Base-by-base conservation (phyloP, 2,113 vertebrate species). In the Aspidoscelis tigris region DNA sequence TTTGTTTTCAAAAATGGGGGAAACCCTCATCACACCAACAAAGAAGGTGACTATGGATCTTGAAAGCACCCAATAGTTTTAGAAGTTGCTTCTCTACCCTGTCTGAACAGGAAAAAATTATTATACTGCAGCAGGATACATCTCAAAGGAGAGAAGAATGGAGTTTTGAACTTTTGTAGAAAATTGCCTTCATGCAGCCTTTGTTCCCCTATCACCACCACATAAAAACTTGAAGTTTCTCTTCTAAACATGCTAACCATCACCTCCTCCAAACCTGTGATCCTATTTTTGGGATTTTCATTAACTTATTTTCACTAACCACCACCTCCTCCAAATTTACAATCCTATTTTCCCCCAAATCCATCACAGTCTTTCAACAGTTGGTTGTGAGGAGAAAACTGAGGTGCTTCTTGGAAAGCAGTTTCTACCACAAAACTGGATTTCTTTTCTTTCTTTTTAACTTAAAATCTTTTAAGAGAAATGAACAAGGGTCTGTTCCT, bases 401-500 rank as follows among this genome's bases (percentile, higher is more conserved):
- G 75, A 68, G 50, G 16, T n/a, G 22, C 55, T 43, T 26, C 5
- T 84, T 72, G 41, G 9, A 44, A 44, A 71, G 10, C 39, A 41
- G 66, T 50, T 79, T 84, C 41, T 55, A 78, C 53, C 47, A 76
- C 39, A 78, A 84, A 72, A 84, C n/a, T 78, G 61, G 73, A n/a
- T n/a, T 82, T 33, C 33, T 33, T 80, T 9, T 50, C 22, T 76
- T 76, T 61, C 58, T 61, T 61, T 61, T 61, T 18, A 61, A 18
- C 58, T 69, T 50, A 2, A 9, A 64, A 53, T 47, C 24, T 43
- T 18, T 66, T 80, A 24, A n/a, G 7, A 11, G 78, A 76, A 70
- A 47, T 2, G 18, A 72, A 82, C 70, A 80, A 70, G 86, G 87
- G 66, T 77, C 89, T 90, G 83, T 89, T 88, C 88, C 90, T 89